Percentiles rank a stretch among this genome's conserved stretches.
phyloP scores from a whole-genome alignment of 2,888 invertebrate genomes.

The Andrena dorsata region DNA sequence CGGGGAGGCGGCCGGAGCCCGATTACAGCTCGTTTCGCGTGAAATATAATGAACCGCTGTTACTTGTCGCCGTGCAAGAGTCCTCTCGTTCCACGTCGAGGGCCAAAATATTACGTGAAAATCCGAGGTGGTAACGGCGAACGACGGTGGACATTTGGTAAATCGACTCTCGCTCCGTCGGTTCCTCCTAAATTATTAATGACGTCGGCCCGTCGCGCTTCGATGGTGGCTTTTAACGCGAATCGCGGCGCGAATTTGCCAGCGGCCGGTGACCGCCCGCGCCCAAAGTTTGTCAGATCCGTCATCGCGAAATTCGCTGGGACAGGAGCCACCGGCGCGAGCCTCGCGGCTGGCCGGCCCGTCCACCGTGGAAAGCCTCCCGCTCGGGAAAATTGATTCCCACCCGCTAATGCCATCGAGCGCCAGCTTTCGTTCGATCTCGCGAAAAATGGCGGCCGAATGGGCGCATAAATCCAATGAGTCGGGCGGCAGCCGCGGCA shows the following conservation, averaged over 20 bases:
- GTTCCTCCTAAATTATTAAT: constrained; percentile 33
- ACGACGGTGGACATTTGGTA: neutral
- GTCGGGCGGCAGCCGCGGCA: constrained; percentile 39
- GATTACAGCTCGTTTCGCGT: constrained; percentile 4
- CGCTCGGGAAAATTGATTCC: constrained; percentile 37
- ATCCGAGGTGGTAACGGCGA: neutral
- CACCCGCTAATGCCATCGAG: constrained; percentile 1
- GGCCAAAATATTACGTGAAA: neutral
- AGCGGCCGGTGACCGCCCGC: no score
- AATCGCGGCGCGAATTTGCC: neutral
- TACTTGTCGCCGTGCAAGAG: constrained; percentile 8
- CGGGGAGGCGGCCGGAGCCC: neutral
- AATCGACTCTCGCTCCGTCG: constrained; percentile 3
- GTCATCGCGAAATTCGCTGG: neutral
- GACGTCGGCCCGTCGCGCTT: neutral
- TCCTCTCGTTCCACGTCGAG: neutral
- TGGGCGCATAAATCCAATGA: constrained; percentile 47
- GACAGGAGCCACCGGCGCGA: neutral
- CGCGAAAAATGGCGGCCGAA: constrained; percentile 36
- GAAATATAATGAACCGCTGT: constrained; percentile 43
- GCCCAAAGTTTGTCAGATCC: neutral
- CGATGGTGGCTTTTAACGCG: neutral
- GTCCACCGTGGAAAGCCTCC: constrained; percentile 14
- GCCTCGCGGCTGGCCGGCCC: no score
- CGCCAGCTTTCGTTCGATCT: neutral